Evolutionary conservation across 1,140 invertebrate genomes (phyloP).

Genomic region (Saxidomus purpurata): DNA sequence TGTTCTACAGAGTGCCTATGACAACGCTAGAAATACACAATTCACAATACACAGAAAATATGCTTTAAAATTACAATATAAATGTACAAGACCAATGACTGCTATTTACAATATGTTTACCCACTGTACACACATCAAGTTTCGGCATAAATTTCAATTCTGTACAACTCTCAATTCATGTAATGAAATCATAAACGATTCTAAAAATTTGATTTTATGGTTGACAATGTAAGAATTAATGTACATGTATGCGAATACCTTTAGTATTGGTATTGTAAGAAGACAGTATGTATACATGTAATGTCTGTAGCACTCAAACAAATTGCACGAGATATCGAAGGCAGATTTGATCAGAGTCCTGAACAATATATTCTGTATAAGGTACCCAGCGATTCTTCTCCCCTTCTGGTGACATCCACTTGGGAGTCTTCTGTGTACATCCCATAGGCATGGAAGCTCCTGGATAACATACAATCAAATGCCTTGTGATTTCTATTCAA

Average conservation of each 20-base stretch:
- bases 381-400: constrained; percentile 67
- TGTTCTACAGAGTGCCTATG: background rate
- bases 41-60: background rate
- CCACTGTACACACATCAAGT: constrained; percentile 2
- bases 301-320: constrained; percentile 28
- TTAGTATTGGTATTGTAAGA: background rate
- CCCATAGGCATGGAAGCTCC: constrained; percentile 84
- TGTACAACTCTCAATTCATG: constrained; percentile 4
- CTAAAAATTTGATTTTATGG: constrained; percentile 17
- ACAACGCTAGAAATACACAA: background rate
- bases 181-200: background rate
- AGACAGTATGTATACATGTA: background rate
- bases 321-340: constrained; percentile 85
- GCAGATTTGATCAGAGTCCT: constrained; percentile 84
- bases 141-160: constrained; percentile 4
- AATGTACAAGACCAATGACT: background rate
- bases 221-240: background rate
- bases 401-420: constrained; percentile 67
- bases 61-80: constrained; percentile 23
- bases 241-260: background rate
- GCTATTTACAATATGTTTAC: constrained; percentile 19
- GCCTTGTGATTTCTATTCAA: too few relatives aligned
- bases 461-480: constrained; percentile 61
- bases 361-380: constrained; percentile 87
- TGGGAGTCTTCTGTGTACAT: constrained; percentile 66